Base-by-base conservation (phyloP, 2,113 vertebrate genomes). In the Etia nguti region DNA sequence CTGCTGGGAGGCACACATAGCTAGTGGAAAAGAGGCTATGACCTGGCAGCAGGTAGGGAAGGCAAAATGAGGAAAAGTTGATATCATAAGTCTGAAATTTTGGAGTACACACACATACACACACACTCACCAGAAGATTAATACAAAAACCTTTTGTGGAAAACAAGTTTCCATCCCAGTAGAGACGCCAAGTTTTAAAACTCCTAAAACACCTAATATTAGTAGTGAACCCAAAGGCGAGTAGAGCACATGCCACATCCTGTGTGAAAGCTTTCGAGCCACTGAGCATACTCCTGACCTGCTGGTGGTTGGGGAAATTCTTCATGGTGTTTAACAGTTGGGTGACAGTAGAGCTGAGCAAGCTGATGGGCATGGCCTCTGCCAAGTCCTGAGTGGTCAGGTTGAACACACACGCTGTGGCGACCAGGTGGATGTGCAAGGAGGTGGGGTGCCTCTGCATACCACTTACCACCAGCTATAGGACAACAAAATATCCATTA, bases 341-440 rank as follows among this genome's bases (percentile, higher is more conserved):
- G 84, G 97, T 96, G 31, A 98, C 97, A 59, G 98, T 96, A 70
- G 96, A 95, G 2, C 97, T 96, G 88, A 98, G 94, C 16, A 99
- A 97, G 10, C 95, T 90, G 73, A 97, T 95, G 8, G 98, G 97
- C 97, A 99, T 97, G 41, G 96, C 96, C 34, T 95, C 94, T 3
- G 97, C 97, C 94, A 97, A 91, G 80, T 98, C 97, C 92, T 97
- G 97, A 87, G 97, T 97, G 85, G 97, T 99, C 90, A 99, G 95
- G 93, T 98, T 98, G 93, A 98, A 98, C 43, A 98, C 97, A 85
- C 98, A 99, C 0, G 98, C 98, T 0, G 98, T 97, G n/a, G 97
- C 97, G 84, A 97, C 97, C 86, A 98, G 95, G 90, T 99, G 98
- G 86, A 99, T 96, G 0, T 97, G 97, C 81, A 97, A 93, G 88